These are phyloP conservation scores for Proctacanthus coquilletti DNA, from an alignment of 1,140 invertebrate species.

Conservation along the genomic window DNA sequence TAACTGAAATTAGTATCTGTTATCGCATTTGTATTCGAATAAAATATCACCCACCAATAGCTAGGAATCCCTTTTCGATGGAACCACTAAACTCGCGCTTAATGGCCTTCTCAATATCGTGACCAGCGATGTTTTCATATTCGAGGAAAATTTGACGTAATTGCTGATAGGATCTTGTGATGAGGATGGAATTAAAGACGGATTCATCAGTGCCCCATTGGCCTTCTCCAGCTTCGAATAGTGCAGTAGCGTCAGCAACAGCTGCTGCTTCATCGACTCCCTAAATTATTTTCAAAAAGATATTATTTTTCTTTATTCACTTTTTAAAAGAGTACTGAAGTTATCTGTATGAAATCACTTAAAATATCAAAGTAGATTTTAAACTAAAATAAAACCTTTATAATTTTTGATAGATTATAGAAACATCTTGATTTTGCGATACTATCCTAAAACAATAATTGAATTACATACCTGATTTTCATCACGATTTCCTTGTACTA, in stretches of 20 bases:
- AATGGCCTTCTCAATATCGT: constrained; percentile 72
- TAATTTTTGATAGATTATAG: no score
- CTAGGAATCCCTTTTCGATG: constrained; percentile 67
- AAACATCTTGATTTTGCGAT: no score
- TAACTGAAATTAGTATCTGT: constrained; percentile 37
- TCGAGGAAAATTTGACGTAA: constrained; percentile 66
- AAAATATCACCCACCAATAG: constrained; percentile 50
- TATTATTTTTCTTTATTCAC: no score
- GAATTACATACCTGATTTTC: constrained; percentile 56
- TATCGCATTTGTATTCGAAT: not conserved
- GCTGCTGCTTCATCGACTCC: constrained; percentile 50
- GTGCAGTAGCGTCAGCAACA: constrained; percentile 49
- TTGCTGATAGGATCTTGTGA: constrained; percentile 66
- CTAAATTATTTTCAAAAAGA: not conserved
- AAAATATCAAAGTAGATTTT: no score
- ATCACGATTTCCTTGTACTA: constrained; percentile 65
- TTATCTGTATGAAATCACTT: no score
- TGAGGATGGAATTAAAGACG: constrained; percentile 65
- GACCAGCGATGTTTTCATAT: constrained; percentile 58
- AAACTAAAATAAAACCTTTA: no score
- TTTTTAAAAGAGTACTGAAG: no score
- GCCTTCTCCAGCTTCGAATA: constrained; percentile 57
- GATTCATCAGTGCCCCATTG: constrained; percentile 80
- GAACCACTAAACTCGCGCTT: constrained; percentile 77
- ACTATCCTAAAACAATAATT: no score